These are phyloP conservation scores for Rhagium mordax DNA, from an alignment of 2,888 invertebrate species.

Conservation along the genomic window DNA sequence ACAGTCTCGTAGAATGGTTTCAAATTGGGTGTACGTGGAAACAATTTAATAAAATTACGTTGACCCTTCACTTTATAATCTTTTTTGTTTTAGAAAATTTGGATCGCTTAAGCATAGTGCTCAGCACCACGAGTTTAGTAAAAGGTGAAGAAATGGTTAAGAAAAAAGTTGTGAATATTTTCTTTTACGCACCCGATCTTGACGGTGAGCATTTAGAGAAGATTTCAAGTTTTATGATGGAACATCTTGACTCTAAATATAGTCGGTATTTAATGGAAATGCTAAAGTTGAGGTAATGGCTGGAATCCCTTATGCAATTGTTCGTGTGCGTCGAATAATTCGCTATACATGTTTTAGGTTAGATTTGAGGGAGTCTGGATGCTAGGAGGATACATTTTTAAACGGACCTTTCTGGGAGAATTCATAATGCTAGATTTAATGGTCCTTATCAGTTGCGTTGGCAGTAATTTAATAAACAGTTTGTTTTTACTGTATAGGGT, in stretches of 20 bases:
- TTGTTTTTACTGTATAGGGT: background rate
- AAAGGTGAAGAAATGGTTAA: conserved; percentile 43
- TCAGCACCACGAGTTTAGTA: conserved; percentile 31
- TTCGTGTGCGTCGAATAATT: no score
- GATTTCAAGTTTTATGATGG: conserved; percentile 27
- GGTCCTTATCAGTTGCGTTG: no score
- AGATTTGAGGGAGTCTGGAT: background rate
- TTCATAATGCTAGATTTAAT: no score
- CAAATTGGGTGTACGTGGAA: no score
- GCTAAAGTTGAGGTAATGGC: conserved; percentile 41
- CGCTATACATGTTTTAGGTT: background rate
- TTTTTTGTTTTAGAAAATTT: conserved; percentile 45
- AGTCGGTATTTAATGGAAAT: conserved; percentile 41
- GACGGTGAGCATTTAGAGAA: conserved; percentile 1
- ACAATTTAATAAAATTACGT: no score
- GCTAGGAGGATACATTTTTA: background rate
- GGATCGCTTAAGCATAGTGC: conserved; percentile 35
- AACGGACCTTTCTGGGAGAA: background rate
- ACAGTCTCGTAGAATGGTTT: no score
- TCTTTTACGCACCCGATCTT: conserved; percentile 47
- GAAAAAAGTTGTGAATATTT: conserved; percentile 50
- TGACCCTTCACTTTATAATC: conserved; percentile 19
- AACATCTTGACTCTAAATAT: conserved; percentile 30
- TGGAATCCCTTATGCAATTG: no score
- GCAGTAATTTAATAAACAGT: background rate